Conservation (phyloP, 2,113 vertebrate species). For the Chrysochloris asiatica region DNA sequence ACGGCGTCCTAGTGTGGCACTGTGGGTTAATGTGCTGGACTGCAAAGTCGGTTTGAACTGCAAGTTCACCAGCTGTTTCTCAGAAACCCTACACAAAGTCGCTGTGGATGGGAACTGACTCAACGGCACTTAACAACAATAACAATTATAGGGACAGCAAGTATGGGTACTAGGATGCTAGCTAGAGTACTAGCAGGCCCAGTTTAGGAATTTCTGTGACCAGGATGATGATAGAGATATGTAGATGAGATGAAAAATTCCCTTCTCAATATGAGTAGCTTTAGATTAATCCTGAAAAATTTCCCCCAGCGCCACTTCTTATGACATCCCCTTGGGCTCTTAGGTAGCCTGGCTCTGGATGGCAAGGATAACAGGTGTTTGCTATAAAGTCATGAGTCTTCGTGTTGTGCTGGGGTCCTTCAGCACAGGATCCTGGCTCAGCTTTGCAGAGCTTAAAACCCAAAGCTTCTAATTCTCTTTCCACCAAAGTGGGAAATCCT, state of each 20-base stretch:
- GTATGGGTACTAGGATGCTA: not conserved
- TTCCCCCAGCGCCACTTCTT: not conserved
- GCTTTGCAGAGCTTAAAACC: not conserved
- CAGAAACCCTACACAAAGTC: too few relatives aligned
- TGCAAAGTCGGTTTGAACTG: too few relatives aligned
- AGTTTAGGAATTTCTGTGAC: not conserved
- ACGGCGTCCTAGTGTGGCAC: not conserved
- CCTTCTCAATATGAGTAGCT: not conserved
- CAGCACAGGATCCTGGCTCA: not conserved
- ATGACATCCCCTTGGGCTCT: not conserved
- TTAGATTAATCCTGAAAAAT: not conserved
- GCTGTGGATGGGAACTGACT: too few relatives aligned
- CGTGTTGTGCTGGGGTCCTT: not conserved
- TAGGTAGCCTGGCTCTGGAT: not conserved
- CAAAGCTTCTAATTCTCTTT: not conserved
- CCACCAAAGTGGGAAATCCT: not conserved
- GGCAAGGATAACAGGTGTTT: too few relatives aligned
- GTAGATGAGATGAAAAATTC: not conserved
- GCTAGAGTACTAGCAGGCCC: too few relatives aligned
- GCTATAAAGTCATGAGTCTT: not conserved
- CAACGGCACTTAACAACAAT: too few relatives aligned
- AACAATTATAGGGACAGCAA: not conserved
- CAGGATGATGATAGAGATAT: not conserved
- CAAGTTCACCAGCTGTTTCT: too few relatives aligned
- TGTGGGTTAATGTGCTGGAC: too few relatives aligned